A percentile compares a stretch with the other conserved stretches of the same genome.
phyloP scores from a whole-genome alignment of 2,888 invertebrate genomes.

The Nemurella pictetii region DNA sequence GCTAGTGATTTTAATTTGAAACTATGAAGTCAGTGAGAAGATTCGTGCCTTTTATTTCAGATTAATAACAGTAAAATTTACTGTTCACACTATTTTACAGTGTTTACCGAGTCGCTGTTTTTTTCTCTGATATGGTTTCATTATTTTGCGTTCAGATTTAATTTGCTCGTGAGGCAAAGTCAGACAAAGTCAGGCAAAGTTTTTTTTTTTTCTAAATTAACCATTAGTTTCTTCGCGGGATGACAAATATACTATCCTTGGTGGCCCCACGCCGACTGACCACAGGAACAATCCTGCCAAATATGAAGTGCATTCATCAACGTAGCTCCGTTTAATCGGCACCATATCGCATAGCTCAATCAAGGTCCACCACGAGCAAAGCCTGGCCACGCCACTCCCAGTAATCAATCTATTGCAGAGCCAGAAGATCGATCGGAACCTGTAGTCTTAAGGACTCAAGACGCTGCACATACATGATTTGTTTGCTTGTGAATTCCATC shows the following conservation, averaged over 20 bases:
- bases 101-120: too few species aligned
- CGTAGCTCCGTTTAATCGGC: not conserved
- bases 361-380: not conserved
- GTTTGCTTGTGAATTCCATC: not conserved
- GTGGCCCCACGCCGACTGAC: not conserved
- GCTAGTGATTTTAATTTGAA: too few species aligned
- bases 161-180: too few species aligned
- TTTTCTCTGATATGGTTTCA: too few species aligned
- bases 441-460: not conserved
- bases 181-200: too few species aligned
- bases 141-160: too few species aligned
- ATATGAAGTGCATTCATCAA: not conserved
- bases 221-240: not conserved
- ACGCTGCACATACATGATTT: not conserved
- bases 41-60: too few species aligned
- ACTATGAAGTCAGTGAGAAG: too few species aligned
- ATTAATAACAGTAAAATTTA: too few species aligned
- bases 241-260: not conserved
- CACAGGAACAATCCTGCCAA: not conserved
- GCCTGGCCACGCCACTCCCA: not conserved
- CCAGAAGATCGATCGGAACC: not conserved
- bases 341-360: not conserved
- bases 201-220: too few species aligned
- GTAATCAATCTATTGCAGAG: not conserved
- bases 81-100: too few species aligned